Conservation (phyloP, 2,888 invertebrate species). For the Meteorus colon region DNA sequence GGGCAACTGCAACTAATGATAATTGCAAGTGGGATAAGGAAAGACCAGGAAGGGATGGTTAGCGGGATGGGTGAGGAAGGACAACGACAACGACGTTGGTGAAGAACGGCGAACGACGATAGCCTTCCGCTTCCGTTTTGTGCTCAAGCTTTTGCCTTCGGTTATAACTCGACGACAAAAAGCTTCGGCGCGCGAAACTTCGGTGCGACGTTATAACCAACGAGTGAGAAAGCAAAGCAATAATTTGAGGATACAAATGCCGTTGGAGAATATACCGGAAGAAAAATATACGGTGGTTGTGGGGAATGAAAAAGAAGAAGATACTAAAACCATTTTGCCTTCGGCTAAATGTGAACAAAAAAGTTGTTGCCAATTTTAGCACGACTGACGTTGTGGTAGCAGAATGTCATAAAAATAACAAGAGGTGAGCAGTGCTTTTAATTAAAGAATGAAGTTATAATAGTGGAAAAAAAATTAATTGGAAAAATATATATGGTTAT, state of each 20-base stretch:
- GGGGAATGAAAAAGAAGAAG: background rate
- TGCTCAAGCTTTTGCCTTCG: slow-evolving; percentile 45
- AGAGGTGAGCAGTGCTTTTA: slow-evolving; percentile 1
- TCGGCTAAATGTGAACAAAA: background rate
- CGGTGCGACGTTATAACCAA: slow-evolving; percentile 41
- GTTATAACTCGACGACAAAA: slow-evolving; percentile 59
- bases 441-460: background rate
- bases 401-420: slow-evolving; percentile 6
- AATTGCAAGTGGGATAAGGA: slow-evolving; percentile 58
- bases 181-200: slow-evolving; percentile 51
- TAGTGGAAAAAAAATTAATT: slow-evolving; percentile 22
- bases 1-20: slow-evolving; percentile 63
- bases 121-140: slow-evolving; percentile 63
- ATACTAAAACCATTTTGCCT: background rate
- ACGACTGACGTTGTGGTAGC: background rate
- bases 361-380: background rate
- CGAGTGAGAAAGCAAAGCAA: slow-evolving; percentile 46
- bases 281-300: slow-evolving; percentile 9
- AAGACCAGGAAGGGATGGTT: slow-evolving; percentile 40
- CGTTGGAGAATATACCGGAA: slow-evolving; percentile 52
- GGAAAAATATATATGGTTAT: background rate
- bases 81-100: slow-evolving; percentile 6
- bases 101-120: slow-evolving; percentile 51
- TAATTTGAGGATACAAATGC: slow-evolving; percentile 65
- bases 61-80: background rate